Evolutionary conservation across 2,797 vertebrate genomes (phyloP).

Genomic region (Cygnus olor): DNA sequence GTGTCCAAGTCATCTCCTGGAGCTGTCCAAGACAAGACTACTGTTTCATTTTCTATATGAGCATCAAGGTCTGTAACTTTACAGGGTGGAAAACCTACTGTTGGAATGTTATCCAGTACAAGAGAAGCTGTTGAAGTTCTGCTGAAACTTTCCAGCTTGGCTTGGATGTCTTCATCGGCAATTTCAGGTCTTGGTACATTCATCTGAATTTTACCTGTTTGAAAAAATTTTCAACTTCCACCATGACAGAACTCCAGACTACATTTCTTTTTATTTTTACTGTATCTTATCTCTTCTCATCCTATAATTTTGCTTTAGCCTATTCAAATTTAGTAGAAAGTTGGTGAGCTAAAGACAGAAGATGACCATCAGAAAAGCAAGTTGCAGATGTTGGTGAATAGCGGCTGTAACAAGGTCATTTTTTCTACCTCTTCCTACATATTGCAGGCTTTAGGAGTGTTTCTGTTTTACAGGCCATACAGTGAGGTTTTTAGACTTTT

Average conservation of each 20-base stretch:
- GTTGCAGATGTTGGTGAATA: not conserved
- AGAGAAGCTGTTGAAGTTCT: constrained; percentile 67
- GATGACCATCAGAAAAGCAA: not conserved
- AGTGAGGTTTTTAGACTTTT: not conserved
- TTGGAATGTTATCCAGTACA: not conserved
- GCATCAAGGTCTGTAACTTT: constrained; percentile 76
- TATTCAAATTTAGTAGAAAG: not conserved
- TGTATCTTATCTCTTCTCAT: not conserved
- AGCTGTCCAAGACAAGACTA: constrained; percentile 79
- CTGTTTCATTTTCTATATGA: constrained; percentile 21
- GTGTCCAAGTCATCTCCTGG: constrained; percentile 74
- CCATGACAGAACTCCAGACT: not conserved
- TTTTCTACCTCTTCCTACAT: not conserved
- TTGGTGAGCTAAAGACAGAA: not conserved
- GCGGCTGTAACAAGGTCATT: not conserved
- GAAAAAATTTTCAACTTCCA: not conserved
- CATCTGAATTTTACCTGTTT: constrained; percentile 58
- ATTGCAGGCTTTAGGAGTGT: not conserved
- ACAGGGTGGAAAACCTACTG: constrained; percentile 40
- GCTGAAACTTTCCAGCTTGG: constrained; percentile 65
- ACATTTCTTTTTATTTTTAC: not conserved
- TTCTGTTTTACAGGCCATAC: not conserved
- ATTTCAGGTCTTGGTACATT: constrained; percentile 67
- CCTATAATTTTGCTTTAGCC: not conserved
- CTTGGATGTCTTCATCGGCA: constrained; percentile 1